A percentile compares a stretch with the other conserved stretches of the same genome.
Evolutionary conservation across 1,140 invertebrate species (phyloP).

Genomic region (Gerris buenoi): DNA sequence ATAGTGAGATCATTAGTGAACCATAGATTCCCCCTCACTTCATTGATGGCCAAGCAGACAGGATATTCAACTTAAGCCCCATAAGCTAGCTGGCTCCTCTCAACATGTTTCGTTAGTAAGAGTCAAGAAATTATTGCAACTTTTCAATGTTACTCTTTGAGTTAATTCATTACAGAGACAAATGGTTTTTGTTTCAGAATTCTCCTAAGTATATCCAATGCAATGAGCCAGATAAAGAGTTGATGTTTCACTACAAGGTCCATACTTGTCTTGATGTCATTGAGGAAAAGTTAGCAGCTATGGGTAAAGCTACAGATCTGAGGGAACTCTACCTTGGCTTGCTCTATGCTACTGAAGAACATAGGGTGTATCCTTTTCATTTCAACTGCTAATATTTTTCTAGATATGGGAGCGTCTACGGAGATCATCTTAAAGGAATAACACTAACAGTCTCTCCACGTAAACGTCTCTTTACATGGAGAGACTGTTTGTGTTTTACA

Average conservation of each 20-base stretch:
- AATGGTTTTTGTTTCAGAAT: constrained; percentile 45
- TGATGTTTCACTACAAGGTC: constrained; percentile 83
- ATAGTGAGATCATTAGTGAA: neutral
- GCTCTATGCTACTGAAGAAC: constrained; percentile 87
- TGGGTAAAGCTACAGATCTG: constrained; percentile 50
- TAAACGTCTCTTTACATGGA: too few relatives aligned
- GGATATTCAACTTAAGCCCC: neutral
- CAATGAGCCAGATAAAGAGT: constrained; percentile 51
- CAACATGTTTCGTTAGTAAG: neutral
- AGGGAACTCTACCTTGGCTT: constrained; percentile 82
- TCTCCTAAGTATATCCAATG: constrained; percentile 77
- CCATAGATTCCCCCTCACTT: neutral
- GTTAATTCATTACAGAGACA: neutral
- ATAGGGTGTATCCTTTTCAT: constrained; percentile 69
- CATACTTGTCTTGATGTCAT: constrained; percentile 87
- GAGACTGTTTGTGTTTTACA: too few relatives aligned
- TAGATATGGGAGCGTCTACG: too few relatives aligned
- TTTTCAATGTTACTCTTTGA: neutral
- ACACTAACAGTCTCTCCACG: too few relatives aligned
- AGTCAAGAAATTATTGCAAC: neutral
- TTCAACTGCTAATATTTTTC: too few relatives aligned
- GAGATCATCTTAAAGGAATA: too few relatives aligned
- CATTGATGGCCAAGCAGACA: neutral
- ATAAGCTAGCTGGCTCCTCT: neutral
- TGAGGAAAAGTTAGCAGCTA: constrained; percentile 67